Conservation (phyloP, 1,140 invertebrate species). For the Eriosoma lanigerum region DNA sequence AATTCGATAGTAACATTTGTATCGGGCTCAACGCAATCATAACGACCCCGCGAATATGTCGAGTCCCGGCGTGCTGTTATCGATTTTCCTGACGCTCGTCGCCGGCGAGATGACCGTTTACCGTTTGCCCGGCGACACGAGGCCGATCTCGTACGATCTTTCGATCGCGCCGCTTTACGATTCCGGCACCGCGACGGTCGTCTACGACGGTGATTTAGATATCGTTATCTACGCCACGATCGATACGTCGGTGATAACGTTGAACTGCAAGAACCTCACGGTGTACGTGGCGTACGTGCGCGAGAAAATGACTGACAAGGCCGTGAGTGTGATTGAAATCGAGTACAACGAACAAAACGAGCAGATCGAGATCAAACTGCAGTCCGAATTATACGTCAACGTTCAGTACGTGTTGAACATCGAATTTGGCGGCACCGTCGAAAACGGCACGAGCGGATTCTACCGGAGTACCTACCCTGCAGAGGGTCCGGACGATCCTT, state of each 20-base stretch:
- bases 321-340: neutral
- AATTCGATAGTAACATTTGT: no score
- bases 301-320: neutral
- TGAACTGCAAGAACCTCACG: neutral
- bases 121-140: neutral
- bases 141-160: constrained; percentile 22
- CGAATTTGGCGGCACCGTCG: neutral
- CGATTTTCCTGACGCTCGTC: neutral
- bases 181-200: neutral
- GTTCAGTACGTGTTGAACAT: constrained; percentile 17
- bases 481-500: neutral
- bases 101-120: neutral
- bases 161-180: neutral
- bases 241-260: neutral
- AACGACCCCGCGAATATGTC: neutral
- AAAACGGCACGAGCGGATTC: constrained; percentile 39
- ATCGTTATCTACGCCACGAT: neutral
- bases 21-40: no score
- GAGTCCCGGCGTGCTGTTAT: neutral
- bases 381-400: neutral
- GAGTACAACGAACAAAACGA: neutral
- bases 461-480: constrained; percentile 41
- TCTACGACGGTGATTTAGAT: neutral
- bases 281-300: neutral
- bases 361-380: neutral